A percentile compares a stretch with the other conserved stretches of the same genome.
These are phyloP conservation scores for Pachypanchax playfairii DNA, from an alignment of 2,113 vertebrate genomes.

Conservation along the genomic window DNA sequence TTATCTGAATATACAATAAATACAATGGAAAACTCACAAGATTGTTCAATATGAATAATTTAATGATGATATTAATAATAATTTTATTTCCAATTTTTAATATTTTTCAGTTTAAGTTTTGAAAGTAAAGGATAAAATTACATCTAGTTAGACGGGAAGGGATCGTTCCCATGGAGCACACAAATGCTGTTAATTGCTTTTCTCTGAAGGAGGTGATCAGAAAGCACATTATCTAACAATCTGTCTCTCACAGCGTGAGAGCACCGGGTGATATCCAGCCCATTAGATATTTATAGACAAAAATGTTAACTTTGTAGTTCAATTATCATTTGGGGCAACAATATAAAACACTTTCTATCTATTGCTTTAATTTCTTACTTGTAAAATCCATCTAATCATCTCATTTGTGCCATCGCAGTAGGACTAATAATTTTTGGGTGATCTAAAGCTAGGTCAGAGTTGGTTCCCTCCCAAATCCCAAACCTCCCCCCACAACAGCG, in stretches of 20 bases:
- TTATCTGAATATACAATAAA: too few relatives aligned
- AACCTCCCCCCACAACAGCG: too few relatives aligned
- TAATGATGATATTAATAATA: too few relatives aligned
- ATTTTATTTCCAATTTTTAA: too few relatives aligned
- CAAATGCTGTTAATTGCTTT: slow-evolving; percentile 69
- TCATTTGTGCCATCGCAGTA: slow-evolving; percentile 8
- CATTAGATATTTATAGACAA: slow-evolving; percentile 60
- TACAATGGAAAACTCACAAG: slow-evolving; percentile 3
- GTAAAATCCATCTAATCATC: slow-evolving; percentile 30
- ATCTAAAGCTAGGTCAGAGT: too few relatives aligned
- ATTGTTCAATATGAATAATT: too few relatives aligned
- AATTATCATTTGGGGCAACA: too few relatives aligned
- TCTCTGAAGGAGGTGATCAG: slow-evolving; percentile 57
- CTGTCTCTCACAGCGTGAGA: slow-evolving; percentile 31
- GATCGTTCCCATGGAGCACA: slow-evolving; percentile 47
- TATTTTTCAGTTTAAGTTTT: slow-evolving; percentile 4
- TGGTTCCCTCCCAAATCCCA: too few relatives aligned
- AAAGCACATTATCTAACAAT: slow-evolving; percentile 55
- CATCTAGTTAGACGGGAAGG: slow-evolving; percentile 46
- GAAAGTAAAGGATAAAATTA: slow-evolving; percentile 26
- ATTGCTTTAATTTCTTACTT: slow-evolving; percentile 42
- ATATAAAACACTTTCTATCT: slow-evolving; percentile 49
- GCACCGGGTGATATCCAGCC: slow-evolving; percentile 25
- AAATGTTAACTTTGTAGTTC: slow-evolving; percentile 28
- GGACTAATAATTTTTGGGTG: too few relatives aligned